Base-by-base conservation (phyloP, 1,140 invertebrate genomes). In the Meteorus sp. region DNA sequence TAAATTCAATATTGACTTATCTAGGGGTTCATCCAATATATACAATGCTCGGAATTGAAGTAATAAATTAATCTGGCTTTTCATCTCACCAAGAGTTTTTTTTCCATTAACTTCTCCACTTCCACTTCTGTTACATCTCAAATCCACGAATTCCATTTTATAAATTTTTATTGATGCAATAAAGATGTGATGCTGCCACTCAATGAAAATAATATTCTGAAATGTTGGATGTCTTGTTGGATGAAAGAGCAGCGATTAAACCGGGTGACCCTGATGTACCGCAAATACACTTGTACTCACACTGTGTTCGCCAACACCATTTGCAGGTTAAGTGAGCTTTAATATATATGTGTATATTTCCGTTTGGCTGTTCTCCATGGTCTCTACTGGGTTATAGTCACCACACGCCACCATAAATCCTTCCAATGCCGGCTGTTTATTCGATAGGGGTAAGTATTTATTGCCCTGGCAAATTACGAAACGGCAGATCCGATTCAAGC, bases 401-500 rank as follows among this genome's bases (percentile, higher is more conserved):
- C 35, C 35, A 39, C 35, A 39, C 8, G 35, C 35, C 35, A n/a
- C 35, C 35, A 39, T 39, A 39, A 39, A 39, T 39, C 35, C 8
- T 39, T n/a, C 13, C 35, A 13, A 39, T 39, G 35, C 13, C 35
- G 35, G 35, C 35, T 39, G 35, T 39, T 39, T 39, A 39, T 39
- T 13, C 35, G 13, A 39, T n/a, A 13, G 35, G 35, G 35, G 35
- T 39, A 39, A 39, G 35, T 39, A 39, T 39, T 39, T 39, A 39
- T 39, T 13, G 35, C 15, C 35, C 35, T n/a, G 35, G 35, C 35
- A 39, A 39, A 39, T 39, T 39, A 39, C 35, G 35, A 39, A 39
- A 39, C 8, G 35, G 35, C 8, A 39, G 8, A n/a, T n/a, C 35
- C 35, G 13, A 39, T 13, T 39, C 35, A 39, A 39, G 11, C 8